Evolutionary conservation across 2,113 vertebrate genomes (phyloP).

Genomic region (Mormyrus iriodes): DNA sequence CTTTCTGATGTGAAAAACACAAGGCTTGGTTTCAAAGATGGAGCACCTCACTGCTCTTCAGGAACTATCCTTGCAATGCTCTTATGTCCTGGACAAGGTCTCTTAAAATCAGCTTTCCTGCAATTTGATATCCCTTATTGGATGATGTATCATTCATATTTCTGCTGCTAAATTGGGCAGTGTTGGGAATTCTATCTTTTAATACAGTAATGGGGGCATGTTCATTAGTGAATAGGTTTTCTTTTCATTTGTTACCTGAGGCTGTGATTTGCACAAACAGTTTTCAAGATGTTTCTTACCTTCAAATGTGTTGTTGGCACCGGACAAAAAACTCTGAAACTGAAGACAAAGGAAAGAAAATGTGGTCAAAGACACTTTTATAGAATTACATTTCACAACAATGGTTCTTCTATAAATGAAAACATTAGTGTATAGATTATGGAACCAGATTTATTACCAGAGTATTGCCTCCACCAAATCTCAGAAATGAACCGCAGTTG

Average conservation of each 20-base stretch:
- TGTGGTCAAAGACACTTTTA: constrained; percentile 6
- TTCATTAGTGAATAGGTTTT: not conserved
- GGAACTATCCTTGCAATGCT: not conserved
- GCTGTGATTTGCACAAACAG: not conserved
- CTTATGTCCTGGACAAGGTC: not conserved
- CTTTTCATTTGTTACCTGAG: not conserved
- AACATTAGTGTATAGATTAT: not conserved
- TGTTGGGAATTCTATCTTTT: constrained; percentile 1
- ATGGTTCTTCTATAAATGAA: not conserved
- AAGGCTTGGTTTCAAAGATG: not conserved
- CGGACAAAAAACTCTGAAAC: constrained; percentile 51
- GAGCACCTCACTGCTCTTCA: not conserved
- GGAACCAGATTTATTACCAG: not conserved
- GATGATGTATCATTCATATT: constrained; percentile 1
- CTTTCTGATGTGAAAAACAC: not conserved
- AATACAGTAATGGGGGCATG: not conserved
- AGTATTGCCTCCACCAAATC: too few relatives aligned
- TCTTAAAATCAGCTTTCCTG: not conserved
- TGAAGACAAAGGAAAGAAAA: constrained; percentile 23
- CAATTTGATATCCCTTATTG: constrained; percentile 6
- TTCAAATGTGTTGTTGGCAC: constrained; percentile 50
- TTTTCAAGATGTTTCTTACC: constrained; percentile 45
- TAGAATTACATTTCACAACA: not conserved
- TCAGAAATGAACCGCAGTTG: too few relatives aligned
- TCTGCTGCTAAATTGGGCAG: not conserved